Evolutionary conservation across 1,140 invertebrate genomes (phyloP).

Genomic region (Dendrolimus punctatus): DNA sequence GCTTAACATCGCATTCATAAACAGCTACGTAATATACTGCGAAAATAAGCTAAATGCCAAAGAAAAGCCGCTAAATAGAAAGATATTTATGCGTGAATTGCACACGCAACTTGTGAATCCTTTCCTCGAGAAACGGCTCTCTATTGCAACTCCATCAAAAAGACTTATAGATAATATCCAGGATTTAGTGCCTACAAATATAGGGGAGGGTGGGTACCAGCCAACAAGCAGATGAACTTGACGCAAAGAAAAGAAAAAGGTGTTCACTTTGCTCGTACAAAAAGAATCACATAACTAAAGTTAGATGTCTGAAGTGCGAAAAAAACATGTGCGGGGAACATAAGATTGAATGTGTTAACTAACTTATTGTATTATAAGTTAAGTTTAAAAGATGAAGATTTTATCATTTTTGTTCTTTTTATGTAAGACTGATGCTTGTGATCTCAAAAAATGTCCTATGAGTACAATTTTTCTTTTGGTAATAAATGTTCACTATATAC

Average conservation of each 20-base stretch:
- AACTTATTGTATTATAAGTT: too few relatives aligned
- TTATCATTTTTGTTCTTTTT: too few relatives aligned
- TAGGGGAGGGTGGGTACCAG: not conserved
- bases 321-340: slow-evolving; percentile 1
- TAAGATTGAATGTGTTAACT: not conserved
- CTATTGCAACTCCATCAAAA: slow-evolving; percentile 2
- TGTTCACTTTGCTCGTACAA: slow-evolving; percentile 4
- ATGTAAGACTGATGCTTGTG: too few relatives aligned
- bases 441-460: too few relatives aligned
- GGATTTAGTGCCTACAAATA: slow-evolving; percentile 1
- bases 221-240: not conserved
- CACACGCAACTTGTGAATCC: slow-evolving; percentile 1
- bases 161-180: not conserved
- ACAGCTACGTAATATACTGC: not conserved
- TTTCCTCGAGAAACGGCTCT: slow-evolving; percentile 1
- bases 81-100: not conserved
- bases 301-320: slow-evolving; percentile 2
- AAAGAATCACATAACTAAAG: slow-evolving; percentile 1
- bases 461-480: too few relatives aligned
- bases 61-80: slow-evolving; percentile 4
- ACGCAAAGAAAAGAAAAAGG: slow-evolving; percentile 1
- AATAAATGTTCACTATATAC: too few relatives aligned
- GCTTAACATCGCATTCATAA: slow-evolving; percentile 2
- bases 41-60: slow-evolving; percentile 3
- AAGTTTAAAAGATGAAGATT: too few relatives aligned